These are phyloP conservation scores for Syngnathus floridae DNA, from an alignment of 2,113 vertebrate species.

Conservation along the genomic window DNA sequence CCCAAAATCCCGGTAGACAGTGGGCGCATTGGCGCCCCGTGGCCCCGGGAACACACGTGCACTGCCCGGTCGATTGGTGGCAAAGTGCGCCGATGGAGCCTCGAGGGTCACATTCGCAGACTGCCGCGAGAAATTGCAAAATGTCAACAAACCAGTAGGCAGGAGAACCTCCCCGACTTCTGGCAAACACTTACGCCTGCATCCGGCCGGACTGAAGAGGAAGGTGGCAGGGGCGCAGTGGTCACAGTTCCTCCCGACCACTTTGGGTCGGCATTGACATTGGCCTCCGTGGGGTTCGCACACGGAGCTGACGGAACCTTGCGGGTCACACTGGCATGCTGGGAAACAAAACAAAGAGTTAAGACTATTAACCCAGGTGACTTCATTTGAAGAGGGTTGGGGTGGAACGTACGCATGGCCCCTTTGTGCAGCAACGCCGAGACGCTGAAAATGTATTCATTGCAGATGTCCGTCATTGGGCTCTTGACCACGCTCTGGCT, in stretches of 20 bases:
- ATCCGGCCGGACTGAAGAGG: constrained; percentile 82
- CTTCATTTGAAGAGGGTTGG: no score
- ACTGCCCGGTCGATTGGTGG: constrained; percentile 80
- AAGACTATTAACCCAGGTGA: no score
- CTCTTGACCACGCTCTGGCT: constrained; percentile 90
- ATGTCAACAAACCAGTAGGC: neutral
- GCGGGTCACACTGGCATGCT: constrained; percentile 90
- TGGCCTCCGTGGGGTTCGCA: constrained; percentile 85
- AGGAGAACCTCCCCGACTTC: fast-evolving
- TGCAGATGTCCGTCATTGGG: constrained; percentile 89
- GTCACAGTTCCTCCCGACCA: constrained; percentile 84
- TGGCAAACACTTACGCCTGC: constrained; percentile 74
- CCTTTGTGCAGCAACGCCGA: constrained; percentile 88
- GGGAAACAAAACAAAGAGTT: constrained; percentile 3
- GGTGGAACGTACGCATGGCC: constrained; percentile 70
- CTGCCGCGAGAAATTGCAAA: constrained; percentile 49
- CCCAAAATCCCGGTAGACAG: constrained; percentile 87
- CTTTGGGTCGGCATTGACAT: constrained; percentile 84
- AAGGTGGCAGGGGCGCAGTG: constrained; percentile 83
- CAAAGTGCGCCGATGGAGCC: constrained; percentile 81
- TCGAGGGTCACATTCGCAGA: constrained; percentile 78
- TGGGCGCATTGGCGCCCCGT: constrained; percentile 81
- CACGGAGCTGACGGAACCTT: constrained; percentile 84
- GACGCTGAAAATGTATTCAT: constrained; percentile 88
- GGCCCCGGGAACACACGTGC: constrained; percentile 79